Percentiles rank a stretch among this genome's conserved stretches.
Evolutionary conservation across 1,140 invertebrate species (phyloP).

Genomic region (Cepaea nemoralis): DNA sequence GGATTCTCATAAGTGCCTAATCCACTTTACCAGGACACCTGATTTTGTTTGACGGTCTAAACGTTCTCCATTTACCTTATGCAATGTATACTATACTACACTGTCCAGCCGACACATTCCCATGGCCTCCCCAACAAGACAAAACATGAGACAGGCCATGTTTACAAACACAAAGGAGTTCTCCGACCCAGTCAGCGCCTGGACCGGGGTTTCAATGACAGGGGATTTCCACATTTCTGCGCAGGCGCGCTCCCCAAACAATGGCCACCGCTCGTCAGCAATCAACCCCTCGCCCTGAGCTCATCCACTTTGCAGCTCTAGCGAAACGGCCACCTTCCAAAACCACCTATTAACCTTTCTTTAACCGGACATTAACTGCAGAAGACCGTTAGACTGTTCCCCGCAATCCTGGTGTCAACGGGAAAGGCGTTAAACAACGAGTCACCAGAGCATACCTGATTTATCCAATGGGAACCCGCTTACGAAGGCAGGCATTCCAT

Average conservation of each 20-base stretch:
- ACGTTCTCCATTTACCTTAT: too few relatives aligned
- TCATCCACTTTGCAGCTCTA: too few relatives aligned
- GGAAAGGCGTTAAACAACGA: background rate
- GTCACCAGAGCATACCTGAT: background rate
- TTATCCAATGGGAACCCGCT: constrained; percentile 34
- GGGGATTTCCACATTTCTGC: constrained; percentile 7
- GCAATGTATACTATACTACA: too few relatives aligned
- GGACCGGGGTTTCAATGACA: background rate
- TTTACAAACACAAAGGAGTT: background rate
- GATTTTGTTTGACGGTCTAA: too few relatives aligned
- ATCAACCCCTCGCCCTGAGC: background rate
- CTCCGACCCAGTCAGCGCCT: background rate
- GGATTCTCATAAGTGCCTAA: too few relatives aligned
- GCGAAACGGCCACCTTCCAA: too few relatives aligned
- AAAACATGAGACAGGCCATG: background rate
- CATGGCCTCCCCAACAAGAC: background rate
- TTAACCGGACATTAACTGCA: too few relatives aligned
- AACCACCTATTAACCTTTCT: too few relatives aligned
- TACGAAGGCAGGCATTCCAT: constrained; percentile 37
- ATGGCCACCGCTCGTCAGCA: background rate
- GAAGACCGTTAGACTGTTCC: too few relatives aligned
- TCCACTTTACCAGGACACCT: too few relatives aligned
- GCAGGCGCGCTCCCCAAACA: background rate
- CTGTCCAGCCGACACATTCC: too few relatives aligned
- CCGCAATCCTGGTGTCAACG: too few relatives aligned